These are phyloP conservation scores for Stenodera caucasica DNA, from an alignment of 2,888 invertebrate genomes.

Conservation along the genomic window DNA sequence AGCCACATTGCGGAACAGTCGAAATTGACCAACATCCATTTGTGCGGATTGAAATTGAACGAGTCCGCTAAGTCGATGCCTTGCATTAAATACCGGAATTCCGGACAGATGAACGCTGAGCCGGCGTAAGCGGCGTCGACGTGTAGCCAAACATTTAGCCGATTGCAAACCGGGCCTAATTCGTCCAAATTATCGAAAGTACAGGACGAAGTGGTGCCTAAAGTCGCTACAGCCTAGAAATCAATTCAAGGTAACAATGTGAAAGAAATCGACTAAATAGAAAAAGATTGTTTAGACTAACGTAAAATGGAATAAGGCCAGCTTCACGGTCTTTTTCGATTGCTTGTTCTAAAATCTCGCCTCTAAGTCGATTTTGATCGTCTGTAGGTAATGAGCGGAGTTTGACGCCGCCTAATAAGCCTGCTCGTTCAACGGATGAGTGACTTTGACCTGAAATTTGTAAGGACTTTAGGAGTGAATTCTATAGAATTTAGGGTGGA, in stretches of 20 bases:
- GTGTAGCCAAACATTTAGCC: constrained; percentile 82
- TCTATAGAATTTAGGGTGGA: no score
- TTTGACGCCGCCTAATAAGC: constrained; percentile 83
- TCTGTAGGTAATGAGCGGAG: constrained; percentile 75
- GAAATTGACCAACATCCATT: constrained; percentile 99
- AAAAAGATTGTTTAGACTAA: constrained; percentile 58
- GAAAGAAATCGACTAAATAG: constrained; percentile 16
- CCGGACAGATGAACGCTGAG: constrained; percentile 95
- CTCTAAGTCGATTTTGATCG: constrained; percentile 70
- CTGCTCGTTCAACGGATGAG: constrained; percentile 92
- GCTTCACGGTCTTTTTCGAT: constrained; percentile 82
- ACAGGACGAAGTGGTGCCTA: constrained; percentile 96
- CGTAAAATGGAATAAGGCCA: constrained; percentile 95
- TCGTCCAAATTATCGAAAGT: constrained; percentile 90
- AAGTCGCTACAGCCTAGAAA: constrained; percentile 76
- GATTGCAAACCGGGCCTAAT: constrained; percentile 85
- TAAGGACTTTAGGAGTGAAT: no score
- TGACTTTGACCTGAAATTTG: constrained; percentile 78
- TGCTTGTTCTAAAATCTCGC: constrained; percentile 73
- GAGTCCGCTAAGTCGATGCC: constrained; percentile 90
- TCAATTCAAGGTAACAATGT: constrained; percentile 21
- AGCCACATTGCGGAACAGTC: constrained; percentile 99
- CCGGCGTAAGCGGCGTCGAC: constrained; percentile 98
- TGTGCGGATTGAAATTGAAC: constrained; percentile 98
- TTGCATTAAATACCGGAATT: constrained; percentile 87